Evolutionary conservation across 2,888 invertebrate genomes (phyloP), one percentile per base, ranked within the genome.

Genomic region (Chrysolina haemoptera): DNA sequence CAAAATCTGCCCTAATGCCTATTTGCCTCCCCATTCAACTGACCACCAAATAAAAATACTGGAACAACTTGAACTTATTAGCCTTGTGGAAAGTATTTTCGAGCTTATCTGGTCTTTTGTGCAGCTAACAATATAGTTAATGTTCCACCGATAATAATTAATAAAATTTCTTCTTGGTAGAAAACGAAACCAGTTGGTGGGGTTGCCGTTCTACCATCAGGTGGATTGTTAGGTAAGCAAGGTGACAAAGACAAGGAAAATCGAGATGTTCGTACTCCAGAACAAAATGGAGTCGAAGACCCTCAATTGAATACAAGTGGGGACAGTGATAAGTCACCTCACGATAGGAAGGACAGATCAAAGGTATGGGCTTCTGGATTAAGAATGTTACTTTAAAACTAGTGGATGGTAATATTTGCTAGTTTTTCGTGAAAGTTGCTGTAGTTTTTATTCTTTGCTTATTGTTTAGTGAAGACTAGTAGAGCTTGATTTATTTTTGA

Each of bases 131-230:
- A 12, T 14, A 22, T 55, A 43, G 18, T 43, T 53, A 18, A 22
- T 55, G 46, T 14, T 22, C 35, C 10, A 55, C 12, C 14, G 16
- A 40, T 35, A 40, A 41, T 14, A 63, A 70, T 12, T 70, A 14
- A 18, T 48, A 27, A 67, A 35, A 20, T 67, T 48, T 59, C n/a
- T 67, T 74, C 63, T 68, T 35, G 22, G 40, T 65, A 74, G 74
- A 74, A 74, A 68, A 53, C 68, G 14, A 74, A 95, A 89, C 95
- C 95, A 35, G 90, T 94, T 43, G 96, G 96, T 63, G 96, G 95
- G 10, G 94, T 96, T 74, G 94, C 95, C 77, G 96, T 96, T 78
- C 91, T 96, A 88, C 95, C 95, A 64, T 90, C 93, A 20, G 92
- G 92, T 50, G 91, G 90, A 73, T 86, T 90, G 73, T 89, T 90